These are phyloP conservation scores for Orchesella flavescens DNA, from an alignment of 2,888 invertebrate genomes.

Conservation along the genomic window DNA sequence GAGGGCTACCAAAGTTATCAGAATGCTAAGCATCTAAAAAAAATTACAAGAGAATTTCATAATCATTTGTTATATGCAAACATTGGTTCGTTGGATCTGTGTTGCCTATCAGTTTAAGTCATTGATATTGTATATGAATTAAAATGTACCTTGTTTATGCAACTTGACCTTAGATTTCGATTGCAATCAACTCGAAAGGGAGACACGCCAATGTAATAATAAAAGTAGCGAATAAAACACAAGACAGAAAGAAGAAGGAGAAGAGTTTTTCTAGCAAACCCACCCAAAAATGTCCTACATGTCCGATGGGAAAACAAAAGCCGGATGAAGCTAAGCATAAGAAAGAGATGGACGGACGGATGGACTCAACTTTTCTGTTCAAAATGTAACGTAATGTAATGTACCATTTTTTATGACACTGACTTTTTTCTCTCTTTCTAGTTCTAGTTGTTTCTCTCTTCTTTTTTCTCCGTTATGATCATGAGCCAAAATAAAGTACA, in stretches of 20 bases:
- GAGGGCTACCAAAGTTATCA: too few relatives aligned
- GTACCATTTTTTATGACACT: constrained; percentile 32
- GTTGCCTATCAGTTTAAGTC: too few relatives aligned
- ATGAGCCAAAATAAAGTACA: constrained; percentile 55
- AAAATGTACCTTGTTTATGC: too few relatives aligned
- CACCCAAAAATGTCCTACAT: constrained; percentile 35
- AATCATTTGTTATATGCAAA: too few relatives aligned
- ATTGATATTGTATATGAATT: too few relatives aligned
- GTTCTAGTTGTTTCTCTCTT: constrained; percentile 10
- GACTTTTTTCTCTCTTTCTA: constrained; percentile 5
- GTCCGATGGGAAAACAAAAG: constrained; percentile 60
- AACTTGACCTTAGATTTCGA: too few relatives aligned
- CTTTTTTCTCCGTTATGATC: constrained; percentile 48
- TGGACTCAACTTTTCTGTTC: constrained; percentile 43
- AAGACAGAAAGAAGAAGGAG: constrained; percentile 24
- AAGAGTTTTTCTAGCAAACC: constrained; percentile 13
- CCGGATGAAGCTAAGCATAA: constrained; percentile 40
- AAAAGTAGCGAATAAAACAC: constrained; percentile 56
- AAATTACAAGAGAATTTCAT: too few relatives aligned
- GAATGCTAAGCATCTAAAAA: too few relatives aligned
- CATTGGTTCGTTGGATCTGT: too few relatives aligned
- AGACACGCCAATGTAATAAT: too few relatives aligned
- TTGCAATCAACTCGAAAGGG: too few relatives aligned
- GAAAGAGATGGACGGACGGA: constrained; percentile 55
- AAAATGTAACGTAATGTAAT: constrained; percentile 18